Conservation (phyloP, 2,888 invertebrate genomes). For the Periphyllus acericola region DNA sequence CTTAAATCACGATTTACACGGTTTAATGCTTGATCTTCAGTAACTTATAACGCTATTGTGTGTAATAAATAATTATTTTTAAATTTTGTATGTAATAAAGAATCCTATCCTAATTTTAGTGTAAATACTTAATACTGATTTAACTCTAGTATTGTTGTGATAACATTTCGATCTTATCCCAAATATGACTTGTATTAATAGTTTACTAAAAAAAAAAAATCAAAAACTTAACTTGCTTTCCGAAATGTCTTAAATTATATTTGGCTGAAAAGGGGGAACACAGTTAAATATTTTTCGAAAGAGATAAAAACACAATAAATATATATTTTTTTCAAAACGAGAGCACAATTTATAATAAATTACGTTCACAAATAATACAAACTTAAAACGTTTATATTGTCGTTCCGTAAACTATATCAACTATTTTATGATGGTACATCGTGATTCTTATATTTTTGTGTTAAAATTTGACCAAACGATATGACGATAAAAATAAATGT, state of each 20-base stretch:
- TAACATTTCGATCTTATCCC: neutral
- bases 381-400: neutral
- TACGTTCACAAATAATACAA: neutral
- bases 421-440: neutral
- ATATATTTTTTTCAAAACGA: neutral
- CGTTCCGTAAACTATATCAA: neutral
- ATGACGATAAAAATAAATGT: neutral
- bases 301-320: constrained; percentile 3
- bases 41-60: neutral
- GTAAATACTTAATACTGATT: neutral
- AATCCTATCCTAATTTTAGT: too few relatives aligned
- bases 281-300: neutral
- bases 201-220: neutral
- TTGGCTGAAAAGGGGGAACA: neutral
- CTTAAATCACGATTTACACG: neutral
- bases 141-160: neutral
- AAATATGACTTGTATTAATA: neutral
- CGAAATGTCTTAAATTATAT: neutral
- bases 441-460: neutral
- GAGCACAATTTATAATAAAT: constrained; percentile 31
- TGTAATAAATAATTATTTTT: neutral
- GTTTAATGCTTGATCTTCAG: neutral
- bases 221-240: neutral
- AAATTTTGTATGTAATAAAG: neutral
- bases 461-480: neutral